Conservation (phyloP, 2,888 invertebrate species). For the Plutella xylostella region DNA sequence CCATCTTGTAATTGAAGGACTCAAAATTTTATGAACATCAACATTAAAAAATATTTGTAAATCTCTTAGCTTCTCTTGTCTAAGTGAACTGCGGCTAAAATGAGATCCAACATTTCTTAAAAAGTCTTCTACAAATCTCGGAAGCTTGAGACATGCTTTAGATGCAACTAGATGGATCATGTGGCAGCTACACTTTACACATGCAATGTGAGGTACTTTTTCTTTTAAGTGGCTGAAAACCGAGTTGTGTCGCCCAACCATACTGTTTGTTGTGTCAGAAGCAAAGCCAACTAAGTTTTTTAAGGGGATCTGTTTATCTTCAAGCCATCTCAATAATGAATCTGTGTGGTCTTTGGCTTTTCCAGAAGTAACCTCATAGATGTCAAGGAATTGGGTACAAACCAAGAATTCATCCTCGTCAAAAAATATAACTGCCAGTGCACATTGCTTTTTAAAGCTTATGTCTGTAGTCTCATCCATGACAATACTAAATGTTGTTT, state of each 20-base stretch:
- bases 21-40: conserved; percentile 17
- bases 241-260: conserved; percentile 28
- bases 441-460: not conserved
- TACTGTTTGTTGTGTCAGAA: conserved; percentile 25
- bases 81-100: conserved; percentile 13
- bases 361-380: conserved; percentile 6
- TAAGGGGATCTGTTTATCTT: conserved; percentile 17
- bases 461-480: not conserved
- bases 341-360: conserved; percentile 16
- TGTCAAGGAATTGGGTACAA: too few species aligned
- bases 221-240: conserved; percentile 25
- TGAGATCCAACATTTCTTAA: conserved; percentile 19
- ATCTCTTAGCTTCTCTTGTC: conserved; percentile 7
- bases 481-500: not conserved
- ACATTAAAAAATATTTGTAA: conserved; percentile 7
- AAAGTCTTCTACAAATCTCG: conserved; percentile 27
- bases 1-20: conserved; percentile 16
- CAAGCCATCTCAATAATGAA: conserved; percentile 14
- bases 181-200: conserved; percentile 30
- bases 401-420: conserved; percentile 6
- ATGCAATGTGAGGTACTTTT: conserved; percentile 24
- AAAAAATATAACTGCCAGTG: not conserved
- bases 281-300: conserved; percentile 30
- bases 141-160: conserved; percentile 27
- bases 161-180: conserved; percentile 29